phyloP scores from a whole-genome alignment of 2,888 invertebrate species.

The Gymnocheta viridis region DNA sequence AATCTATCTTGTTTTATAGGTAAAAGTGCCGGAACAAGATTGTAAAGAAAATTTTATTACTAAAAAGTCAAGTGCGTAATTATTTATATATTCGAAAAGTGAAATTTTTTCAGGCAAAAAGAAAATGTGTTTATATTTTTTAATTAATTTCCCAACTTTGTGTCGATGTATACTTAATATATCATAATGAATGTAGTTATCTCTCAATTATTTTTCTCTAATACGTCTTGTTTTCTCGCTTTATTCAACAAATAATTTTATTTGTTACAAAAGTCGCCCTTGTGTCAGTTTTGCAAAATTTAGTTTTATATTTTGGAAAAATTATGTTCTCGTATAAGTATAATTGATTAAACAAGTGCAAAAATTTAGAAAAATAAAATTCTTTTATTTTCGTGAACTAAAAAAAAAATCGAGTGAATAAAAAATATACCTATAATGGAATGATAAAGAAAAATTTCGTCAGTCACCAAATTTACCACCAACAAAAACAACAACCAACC shows the following conservation, averaged over 20 bases:
- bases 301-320: not conserved
- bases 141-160: slow-evolving; percentile 59
- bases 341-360: not conserved
- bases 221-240: slow-evolving; percentile 53
- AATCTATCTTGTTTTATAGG: slow-evolving; percentile 30
- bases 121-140: slow-evolving; percentile 20
- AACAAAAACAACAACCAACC: slow-evolving; percentile 51
- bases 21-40: slow-evolving; percentile 61
- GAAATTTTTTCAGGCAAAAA: slow-evolving; percentile 47
- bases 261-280: slow-evolving; percentile 43
- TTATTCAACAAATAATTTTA: slow-evolving; percentile 39
- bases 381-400: not conserved
- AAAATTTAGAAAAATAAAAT: not conserved
- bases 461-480: slow-evolving; percentile 62
- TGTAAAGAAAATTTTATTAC: slow-evolving; percentile 45
- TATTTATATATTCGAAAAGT: slow-evolving; percentile 53
- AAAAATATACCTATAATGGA: slow-evolving; percentile 58
- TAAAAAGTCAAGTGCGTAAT: slow-evolving; percentile 68
- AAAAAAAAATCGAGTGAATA: not conserved
- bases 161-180: slow-evolving; percentile 24
- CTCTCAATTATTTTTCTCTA: slow-evolving; percentile 1
- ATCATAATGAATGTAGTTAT: slow-evolving; percentile 25
- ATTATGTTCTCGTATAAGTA: not conserved
- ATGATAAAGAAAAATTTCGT: slow-evolving; percentile 69
- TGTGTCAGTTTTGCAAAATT: slow-evolving; percentile 36